Percentiles rank a stretch among this genome's conserved stretches.
Evolutionary conservation across 1,140 invertebrate species (phyloP).

Genomic region (Pemphigus obesinymphae): DNA sequence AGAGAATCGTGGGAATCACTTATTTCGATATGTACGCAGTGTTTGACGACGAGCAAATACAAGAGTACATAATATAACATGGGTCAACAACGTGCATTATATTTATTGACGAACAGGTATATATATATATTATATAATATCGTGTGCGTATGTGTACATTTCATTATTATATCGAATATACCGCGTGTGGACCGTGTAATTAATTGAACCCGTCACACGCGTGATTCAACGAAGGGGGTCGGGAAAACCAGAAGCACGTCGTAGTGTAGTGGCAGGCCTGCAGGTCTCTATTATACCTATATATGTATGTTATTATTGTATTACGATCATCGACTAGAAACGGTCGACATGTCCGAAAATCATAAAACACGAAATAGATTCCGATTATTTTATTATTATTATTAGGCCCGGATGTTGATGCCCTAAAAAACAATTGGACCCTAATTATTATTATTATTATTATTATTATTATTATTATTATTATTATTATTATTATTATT

Average conservation of each 20-base stretch:
- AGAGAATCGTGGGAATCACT: constrained; percentile 27
- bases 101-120: constrained; percentile 34
- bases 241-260: constrained; percentile 20
- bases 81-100: constrained; percentile 5
- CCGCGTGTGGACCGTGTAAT: constrained; percentile 20
- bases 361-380: too few relatives aligned
- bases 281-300: not conserved
- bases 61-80: not conserved
- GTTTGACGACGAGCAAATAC: constrained; percentile 19
- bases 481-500: too few relatives aligned
- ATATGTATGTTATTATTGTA: not conserved
- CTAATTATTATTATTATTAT: too few relatives aligned
- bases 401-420: too few relatives aligned
- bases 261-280: not conserved
- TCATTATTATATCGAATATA: not conserved
- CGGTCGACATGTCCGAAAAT: too few relatives aligned
- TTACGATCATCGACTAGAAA: too few relatives aligned
- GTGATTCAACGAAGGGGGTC: constrained; percentile 19
- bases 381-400: not conserved
- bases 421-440: too few relatives aligned
- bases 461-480: too few relatives aligned
- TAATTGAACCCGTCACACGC: constrained; percentile 36
- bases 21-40: not conserved
- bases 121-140: not conserved
- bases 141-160: constrained; percentile 21